Conservation (phyloP, 2,113 vertebrate species). For the Pseudopipra pipra region DNA sequence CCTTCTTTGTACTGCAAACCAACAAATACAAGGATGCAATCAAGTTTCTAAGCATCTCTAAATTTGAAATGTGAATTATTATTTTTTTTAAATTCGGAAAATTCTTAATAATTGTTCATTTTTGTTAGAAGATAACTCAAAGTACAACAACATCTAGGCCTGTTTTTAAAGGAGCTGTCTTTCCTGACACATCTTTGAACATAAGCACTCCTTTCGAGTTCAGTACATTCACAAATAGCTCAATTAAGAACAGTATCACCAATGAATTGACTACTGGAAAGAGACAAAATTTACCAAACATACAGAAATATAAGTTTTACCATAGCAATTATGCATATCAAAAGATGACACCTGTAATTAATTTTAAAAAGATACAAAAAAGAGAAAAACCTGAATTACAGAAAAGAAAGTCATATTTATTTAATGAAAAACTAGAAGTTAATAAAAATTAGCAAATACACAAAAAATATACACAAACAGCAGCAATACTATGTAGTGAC, state of each 20-base stretch:
- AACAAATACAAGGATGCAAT: conserved; percentile 74
- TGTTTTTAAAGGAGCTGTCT: conserved; percentile 62
- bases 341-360: conserved; percentile 71
- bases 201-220: conserved; percentile 38
- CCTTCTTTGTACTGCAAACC: conserved; percentile 69
- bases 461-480: conserved; percentile 83
- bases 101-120: conserved; percentile 25
- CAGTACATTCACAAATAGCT: conserved; percentile 63
- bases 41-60: conserved; percentile 62
- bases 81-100: conserved; percentile 33
- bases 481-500: conserved; percentile 89
- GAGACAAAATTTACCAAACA: conserved; percentile 67
- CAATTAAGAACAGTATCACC: conserved; percentile 73
- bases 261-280: conserved; percentile 71
- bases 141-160: conserved; percentile 38
- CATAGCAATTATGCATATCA: conserved; percentile 73
- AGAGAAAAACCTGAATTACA: conserved; percentile 82
- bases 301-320: conserved; percentile 67
- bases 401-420: conserved; percentile 98
- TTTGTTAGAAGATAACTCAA: conserved; percentile 51
- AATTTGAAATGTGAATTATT: conserved; percentile 42
- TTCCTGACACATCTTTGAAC: conserved; percentile 49
- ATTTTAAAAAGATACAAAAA: conserved; percentile 75
- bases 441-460: conserved; percentile 88
- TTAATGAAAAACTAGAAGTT: conserved; percentile 98